A percentile compares a stretch with the other conserved stretches of the same genome.
Evolutionary conservation across 2,797 vertebrate species (phyloP).

Genomic region (Gorsachius magnificus): DNA sequence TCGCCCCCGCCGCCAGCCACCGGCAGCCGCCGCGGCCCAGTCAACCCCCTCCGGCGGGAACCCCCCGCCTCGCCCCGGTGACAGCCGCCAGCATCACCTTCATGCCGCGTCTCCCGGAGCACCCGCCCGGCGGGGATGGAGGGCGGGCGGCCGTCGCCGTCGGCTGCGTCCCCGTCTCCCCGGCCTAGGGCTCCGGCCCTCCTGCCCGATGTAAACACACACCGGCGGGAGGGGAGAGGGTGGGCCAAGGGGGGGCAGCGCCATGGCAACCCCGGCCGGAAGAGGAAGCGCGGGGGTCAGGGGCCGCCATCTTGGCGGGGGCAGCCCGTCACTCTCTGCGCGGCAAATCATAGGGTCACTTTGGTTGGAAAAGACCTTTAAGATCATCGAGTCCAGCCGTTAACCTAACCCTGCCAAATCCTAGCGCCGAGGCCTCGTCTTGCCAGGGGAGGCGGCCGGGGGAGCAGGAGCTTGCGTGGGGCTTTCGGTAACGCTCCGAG

Average conservation of each 20-base stretch:
- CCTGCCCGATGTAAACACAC: constrained; percentile 50
- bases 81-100: constrained; percentile 45
- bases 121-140: not conserved
- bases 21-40: not conserved
- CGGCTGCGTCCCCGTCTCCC: not conserved
- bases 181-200: not conserved
- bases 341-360: too few relatives aligned
- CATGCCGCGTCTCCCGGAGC: constrained; percentile 46
- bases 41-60: not conserved
- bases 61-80: not conserved
- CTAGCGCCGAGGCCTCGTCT: accelerated
- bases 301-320: constrained; percentile 1
- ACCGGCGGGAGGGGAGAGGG: not conserved
- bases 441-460: not conserved
- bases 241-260: constrained; percentile 10
- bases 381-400: too few relatives aligned
- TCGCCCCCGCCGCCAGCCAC: not conserved
- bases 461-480: too few relatives aligned
- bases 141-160: not conserved
- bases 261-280: constrained; percentile 58
- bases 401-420: too few relatives aligned
- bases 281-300: constrained; percentile 35
- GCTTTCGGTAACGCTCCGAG: accelerated
- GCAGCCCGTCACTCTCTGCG: accelerated
- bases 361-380: too few relatives aligned